Conservation (phyloP, 1,140 invertebrate species). For the Acromyrmex echinatior region DNA sequence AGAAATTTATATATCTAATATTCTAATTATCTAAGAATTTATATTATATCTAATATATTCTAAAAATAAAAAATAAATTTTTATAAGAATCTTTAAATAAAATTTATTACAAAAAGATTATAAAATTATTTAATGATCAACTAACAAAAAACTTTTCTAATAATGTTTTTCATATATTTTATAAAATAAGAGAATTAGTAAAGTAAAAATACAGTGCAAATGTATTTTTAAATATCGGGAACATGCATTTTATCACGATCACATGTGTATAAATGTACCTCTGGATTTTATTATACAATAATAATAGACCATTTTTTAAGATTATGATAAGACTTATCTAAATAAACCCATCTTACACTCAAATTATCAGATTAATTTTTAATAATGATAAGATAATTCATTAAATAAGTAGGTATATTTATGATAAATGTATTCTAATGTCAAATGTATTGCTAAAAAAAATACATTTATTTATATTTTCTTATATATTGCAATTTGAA, state of each 20-base stretch:
- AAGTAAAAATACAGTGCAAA: too few relatives aligned
- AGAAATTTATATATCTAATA: too few relatives aligned
- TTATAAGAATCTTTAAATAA: background rate
- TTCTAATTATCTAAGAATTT: background rate
- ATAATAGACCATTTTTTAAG: conserved; percentile 21
- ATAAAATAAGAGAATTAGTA: too few relatives aligned
- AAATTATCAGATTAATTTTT: conserved; percentile 69
- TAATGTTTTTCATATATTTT: too few relatives aligned
- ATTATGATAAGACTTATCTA: conserved; percentile 65
- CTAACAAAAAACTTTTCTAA: too few relatives aligned
- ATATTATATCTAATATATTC: background rate
- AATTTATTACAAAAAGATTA: conserved; percentile 3
- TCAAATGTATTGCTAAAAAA: background rate
- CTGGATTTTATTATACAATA: conserved; percentile 16
- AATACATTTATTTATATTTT: background rate
- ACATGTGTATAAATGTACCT: conserved; percentile 13
- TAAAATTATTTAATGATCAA: background rate
- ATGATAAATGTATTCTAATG: too few relatives aligned
- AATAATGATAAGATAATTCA: conserved; percentile 50
- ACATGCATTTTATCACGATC: background rate
- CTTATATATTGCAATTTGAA: conserved; percentile 3
- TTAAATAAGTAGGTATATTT: conserved; percentile 20
- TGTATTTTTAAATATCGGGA: conserved; percentile 8
- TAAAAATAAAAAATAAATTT: conserved; percentile 8
- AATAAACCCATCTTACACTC: conserved; percentile 57